phyloP scores from a whole-genome alignment of 2,888 invertebrate species.

The Ophion slaviceki region DNA sequence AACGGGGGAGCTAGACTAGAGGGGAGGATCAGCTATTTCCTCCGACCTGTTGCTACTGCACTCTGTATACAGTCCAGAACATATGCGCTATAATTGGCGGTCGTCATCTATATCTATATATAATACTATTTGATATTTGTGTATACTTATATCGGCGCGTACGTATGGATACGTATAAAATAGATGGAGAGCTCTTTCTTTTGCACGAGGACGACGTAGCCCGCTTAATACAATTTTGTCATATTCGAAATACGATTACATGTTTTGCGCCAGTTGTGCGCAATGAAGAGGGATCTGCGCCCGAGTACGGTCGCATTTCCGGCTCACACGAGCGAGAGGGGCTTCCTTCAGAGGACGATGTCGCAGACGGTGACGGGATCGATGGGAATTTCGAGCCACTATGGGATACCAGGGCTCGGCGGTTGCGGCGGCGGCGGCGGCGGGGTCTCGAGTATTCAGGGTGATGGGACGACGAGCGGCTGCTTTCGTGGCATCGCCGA shows the following conservation, averaged over 20 bases:
- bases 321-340: slow-evolving; percentile 69
- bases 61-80: slow-evolving; percentile 17
- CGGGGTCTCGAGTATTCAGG: slow-evolving; percentile 63
- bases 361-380: slow-evolving; percentile 72
- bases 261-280: slow-evolving; percentile 87
- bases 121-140: neutral
- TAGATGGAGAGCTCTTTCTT: neutral
- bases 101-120: neutral
- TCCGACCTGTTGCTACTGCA: slow-evolving; percentile 59
- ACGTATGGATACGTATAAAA: neutral
- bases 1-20: slow-evolving; percentile 15
- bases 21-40: slow-evolving; percentile 23
- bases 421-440: neutral
- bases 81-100: slow-evolving; percentile 22
- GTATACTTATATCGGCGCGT: neutral
- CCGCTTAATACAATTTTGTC: slow-evolving; percentile 52
- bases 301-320: slow-evolving; percentile 82
- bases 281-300: slow-evolving; percentile 92
- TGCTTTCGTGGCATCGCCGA: slow-evolving; percentile 80
- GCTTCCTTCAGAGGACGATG: slow-evolving; percentile 71
- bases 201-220: neutral
- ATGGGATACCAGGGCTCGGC: slow-evolving; percentile 58
- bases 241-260: slow-evolving; percentile 55
- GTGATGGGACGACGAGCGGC: slow-evolving; percentile 74
- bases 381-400: slow-evolving; percentile 57